Evolutionary conservation across 2,888 invertebrate species (phyloP).

Genomic region (Sarcophaga subvicina): DNA sequence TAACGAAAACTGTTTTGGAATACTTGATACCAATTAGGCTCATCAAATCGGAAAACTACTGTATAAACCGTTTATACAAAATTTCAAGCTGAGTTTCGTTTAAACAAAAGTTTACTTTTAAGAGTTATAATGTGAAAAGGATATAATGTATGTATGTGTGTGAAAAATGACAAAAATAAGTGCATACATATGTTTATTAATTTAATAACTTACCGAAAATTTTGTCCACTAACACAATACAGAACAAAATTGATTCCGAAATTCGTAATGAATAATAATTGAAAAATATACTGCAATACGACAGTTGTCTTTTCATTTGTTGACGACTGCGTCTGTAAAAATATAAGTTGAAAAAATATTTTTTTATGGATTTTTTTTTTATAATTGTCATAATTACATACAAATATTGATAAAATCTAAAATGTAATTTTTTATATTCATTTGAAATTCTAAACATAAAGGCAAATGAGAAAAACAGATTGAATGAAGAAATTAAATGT

Average conservation of each 20-base stretch:
- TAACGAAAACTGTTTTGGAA: no score
- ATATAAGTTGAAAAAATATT: constrained; percentile 11
- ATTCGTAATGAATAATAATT: constrained; percentile 89
- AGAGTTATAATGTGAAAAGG: no score
- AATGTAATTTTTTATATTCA: neutral
- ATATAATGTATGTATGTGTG: no score
- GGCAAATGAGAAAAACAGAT: no score
- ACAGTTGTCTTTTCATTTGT: constrained; percentile 82
- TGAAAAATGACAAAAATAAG: no score
- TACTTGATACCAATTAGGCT: no score
- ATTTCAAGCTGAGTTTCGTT: neutral
- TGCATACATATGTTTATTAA: no score
- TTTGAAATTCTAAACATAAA: no score
- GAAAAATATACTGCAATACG: constrained; percentile 85
- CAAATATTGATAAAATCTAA: neutral
- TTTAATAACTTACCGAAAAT: constrained; percentile 85
- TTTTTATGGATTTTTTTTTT: neutral
- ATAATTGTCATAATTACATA: neutral
- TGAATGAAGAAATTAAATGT: neutral
- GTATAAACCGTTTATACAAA: constrained; percentile 1
- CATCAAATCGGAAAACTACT: no score
- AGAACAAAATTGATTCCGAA: constrained; percentile 92
- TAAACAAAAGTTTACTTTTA: neutral
- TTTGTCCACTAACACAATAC: constrained; percentile 91
- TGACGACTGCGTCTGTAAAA: constrained; percentile 80